phyloP scores from a whole-genome alignment of 1,140 invertebrate genomes.

The Calephelis nemesis region DNA sequence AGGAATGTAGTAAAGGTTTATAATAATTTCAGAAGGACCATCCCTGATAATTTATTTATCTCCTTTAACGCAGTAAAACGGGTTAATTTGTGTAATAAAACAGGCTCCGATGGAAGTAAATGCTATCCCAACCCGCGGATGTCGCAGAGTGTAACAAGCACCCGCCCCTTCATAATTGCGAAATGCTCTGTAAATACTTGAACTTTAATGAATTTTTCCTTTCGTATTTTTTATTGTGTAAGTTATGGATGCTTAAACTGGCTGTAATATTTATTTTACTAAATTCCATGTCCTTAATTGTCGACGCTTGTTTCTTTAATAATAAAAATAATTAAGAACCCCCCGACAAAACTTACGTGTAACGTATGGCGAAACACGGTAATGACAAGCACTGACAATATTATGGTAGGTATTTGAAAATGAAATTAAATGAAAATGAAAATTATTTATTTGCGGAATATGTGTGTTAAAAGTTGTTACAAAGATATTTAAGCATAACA shows the following conservation, averaged over 20 bases:
- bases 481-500: too few species aligned
- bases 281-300: too few species aligned
- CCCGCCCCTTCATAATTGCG: conserved; percentile 48
- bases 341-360: too few species aligned
- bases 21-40: background rate
- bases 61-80: conserved; percentile 46
- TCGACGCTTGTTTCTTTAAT: too few species aligned
- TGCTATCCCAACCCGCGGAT: conserved; percentile 43
- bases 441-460: too few species aligned
- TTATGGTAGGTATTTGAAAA: too few species aligned
- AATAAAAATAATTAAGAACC: too few species aligned
- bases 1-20: background rate
- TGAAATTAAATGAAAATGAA: too few species aligned
- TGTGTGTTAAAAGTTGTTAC: too few species aligned
- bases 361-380: too few species aligned
- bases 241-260: conserved; percentile 6
- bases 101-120: conserved; percentile 48
- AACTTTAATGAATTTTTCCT: conserved; percentile 57
- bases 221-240: conserved; percentile 43
- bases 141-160: conserved; percentile 34
- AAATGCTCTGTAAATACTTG: conserved; percentile 52
- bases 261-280: too few species aligned
- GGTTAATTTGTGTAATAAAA: conserved; percentile 62
- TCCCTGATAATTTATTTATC: conserved; percentile 49
- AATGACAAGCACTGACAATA: too few species aligned